phyloP scores from a whole-genome alignment of 2,888 invertebrate species.

The Cancer borealis region DNA sequence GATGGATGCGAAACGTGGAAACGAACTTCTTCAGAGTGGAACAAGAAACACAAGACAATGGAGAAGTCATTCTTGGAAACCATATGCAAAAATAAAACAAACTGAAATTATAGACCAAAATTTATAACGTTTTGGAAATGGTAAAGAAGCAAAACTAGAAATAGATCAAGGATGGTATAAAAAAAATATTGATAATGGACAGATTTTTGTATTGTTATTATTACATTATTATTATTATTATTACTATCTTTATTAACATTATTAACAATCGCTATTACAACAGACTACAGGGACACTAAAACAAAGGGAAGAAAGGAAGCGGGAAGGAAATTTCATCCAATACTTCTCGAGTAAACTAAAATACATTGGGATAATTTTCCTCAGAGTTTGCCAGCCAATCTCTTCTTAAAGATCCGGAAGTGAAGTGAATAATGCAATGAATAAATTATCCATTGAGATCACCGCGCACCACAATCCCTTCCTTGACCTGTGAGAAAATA shows the following conservation, averaged over 20 bases:
- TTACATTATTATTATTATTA: neutral
- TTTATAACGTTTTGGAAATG: too few species aligned
- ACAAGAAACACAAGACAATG: too few species aligned
- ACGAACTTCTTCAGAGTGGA: too few species aligned
- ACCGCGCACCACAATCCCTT: neutral
- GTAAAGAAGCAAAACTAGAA: too few species aligned
- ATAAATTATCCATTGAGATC: neutral
- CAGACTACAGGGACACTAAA: neutral
- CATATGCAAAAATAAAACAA: too few species aligned
- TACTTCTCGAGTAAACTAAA: neutral
- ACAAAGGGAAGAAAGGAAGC: too few species aligned
- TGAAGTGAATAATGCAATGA: neutral
- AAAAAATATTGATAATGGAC: neutral
- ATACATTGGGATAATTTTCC: neutral
- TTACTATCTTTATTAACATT: neutral
- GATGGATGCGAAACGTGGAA: too few species aligned
- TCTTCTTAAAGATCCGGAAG: neutral
- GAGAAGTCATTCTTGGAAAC: too few species aligned
- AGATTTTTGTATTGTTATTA: neutral
- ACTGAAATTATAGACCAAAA: too few species aligned
- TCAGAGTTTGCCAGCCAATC: neutral
- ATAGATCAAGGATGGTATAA: too few species aligned
- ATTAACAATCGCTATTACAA: neutral
- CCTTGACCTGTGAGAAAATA: neutral
- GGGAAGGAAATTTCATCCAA: neutral